A percentile compares a stretch with the other conserved stretches of the same genome.
phyloP scores from a whole-genome alignment of 2,113 vertebrate genomes.

The Aleadryas rufinucha region DNA sequence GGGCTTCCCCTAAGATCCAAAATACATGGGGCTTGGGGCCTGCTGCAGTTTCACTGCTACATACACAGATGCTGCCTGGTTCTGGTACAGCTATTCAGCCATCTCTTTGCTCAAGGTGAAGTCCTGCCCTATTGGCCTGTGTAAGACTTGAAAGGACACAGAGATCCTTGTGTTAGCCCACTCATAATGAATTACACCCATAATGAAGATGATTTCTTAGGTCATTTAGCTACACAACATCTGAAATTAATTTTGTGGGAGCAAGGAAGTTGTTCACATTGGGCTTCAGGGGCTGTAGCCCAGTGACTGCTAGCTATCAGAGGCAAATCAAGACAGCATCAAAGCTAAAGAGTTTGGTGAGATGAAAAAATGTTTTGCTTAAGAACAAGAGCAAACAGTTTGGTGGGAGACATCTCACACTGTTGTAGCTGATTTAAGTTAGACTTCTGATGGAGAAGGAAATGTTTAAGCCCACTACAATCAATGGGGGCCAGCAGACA shows the following conservation, averaged over 20 bases:
- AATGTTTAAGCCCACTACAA: background rate
- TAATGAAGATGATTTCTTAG: background rate
- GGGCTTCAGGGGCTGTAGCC: background rate
- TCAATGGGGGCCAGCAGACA: rapidly evolving
- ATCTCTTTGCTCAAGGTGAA: background rate
- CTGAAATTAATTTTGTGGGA: background rate
- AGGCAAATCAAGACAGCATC: background rate
- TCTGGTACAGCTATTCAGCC: background rate
- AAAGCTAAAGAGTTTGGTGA: background rate
- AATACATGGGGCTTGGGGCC: background rate
- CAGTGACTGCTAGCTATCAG: background rate
- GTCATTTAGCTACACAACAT: background rate
- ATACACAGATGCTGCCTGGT: background rate
- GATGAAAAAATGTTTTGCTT: background rate
- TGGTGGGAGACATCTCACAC: background rate
- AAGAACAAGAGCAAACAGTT: background rate
- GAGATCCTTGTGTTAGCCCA: background rate
- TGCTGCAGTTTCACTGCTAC: background rate
- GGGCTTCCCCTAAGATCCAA: background rate
- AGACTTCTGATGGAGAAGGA: background rate
- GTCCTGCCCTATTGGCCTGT: background rate
- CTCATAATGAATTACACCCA: background rate
- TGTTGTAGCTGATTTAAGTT: background rate
- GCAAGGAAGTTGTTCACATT: background rate
- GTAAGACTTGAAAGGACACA: background rate